phyloP scores from a whole-genome alignment of 2,113 vertebrate genomes.

The Alethe castanea region DNA sequence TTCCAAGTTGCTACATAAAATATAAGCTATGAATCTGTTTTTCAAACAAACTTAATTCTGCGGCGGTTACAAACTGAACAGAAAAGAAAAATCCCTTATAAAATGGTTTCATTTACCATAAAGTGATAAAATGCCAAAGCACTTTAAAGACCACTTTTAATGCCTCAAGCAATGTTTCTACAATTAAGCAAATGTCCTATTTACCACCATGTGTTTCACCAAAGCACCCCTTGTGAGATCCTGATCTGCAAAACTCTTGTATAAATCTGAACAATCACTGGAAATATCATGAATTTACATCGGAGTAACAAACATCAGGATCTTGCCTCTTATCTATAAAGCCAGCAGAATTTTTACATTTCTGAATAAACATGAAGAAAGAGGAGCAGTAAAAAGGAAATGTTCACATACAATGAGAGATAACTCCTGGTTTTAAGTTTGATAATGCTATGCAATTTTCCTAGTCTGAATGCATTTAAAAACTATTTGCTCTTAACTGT shows the following conservation, averaged over 20 bases:
- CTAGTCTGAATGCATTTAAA: constrained; percentile 68
- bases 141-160: constrained; percentile 23
- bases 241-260: background rate
- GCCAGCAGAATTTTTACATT: constrained; percentile 56
- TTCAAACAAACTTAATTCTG: constrained; percentile 27
- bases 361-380: constrained; percentile 62
- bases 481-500: constrained; percentile 77
- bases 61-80: background rate
- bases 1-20: background rate
- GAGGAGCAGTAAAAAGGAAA: constrained; percentile 49
- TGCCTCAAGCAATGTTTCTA: constrained; percentile 17
- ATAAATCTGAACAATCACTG: background rate
- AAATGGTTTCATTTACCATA: background rate
- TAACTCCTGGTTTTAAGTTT: constrained; percentile 57
- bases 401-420: constrained; percentile 56
- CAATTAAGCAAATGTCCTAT: constrained; percentile 37
- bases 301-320: background rate
- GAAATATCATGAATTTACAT: constrained; percentile 20
- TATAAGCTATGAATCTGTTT: background rate
- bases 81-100: constrained; percentile 18
- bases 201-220: background rate
- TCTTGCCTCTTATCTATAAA: constrained; percentile 44
- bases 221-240: background rate
- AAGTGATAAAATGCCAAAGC: constrained; percentile 1
- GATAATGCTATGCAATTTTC: constrained; percentile 63